Percentiles rank a stretch among this genome's conserved stretches.
These are phyloP conservation scores for Lysandra coridon DNA, from an alignment of 2,888 invertebrate species.

Conservation along the genomic window DNA sequence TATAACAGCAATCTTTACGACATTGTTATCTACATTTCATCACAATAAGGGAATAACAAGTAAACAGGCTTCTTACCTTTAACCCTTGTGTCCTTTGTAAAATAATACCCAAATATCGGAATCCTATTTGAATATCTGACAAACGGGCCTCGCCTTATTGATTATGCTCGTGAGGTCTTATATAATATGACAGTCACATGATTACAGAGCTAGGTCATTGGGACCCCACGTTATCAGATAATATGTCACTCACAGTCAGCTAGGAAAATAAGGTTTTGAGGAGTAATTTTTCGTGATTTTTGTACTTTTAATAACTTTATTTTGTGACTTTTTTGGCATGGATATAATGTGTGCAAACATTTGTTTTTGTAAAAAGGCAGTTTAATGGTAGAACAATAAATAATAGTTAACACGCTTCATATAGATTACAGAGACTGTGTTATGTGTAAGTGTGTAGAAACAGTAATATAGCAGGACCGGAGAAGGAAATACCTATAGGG, in stretches of 20 bases:
- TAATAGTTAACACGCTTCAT: no score
- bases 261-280: neutral
- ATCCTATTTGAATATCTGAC: slow-evolving; percentile 9
- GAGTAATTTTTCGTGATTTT: neutral
- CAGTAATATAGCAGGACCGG: no score
- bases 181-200: slow-evolving; percentile 13
- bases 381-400: no score
- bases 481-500: no score
- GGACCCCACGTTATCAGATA: neutral
- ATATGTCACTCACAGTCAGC: neutral
- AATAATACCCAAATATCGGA: slow-evolving; percentile 2
- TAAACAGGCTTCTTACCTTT: neutral
- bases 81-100: neutral
- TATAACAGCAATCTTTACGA: neutral
- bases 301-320: neutral
- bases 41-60: neutral
- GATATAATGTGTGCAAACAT: no score
- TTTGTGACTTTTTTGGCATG: no score
- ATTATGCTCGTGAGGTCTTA: slow-evolving; percentile 6
- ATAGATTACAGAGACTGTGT: no score
- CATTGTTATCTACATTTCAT: neutral
- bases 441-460: no score
- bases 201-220: neutral
- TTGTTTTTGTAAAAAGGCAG: no score
- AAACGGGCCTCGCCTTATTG: neutral